Evolutionary conservation across 1,140 invertebrate species (phyloP).

Genomic region (Andrena cerasifolii): DNA sequence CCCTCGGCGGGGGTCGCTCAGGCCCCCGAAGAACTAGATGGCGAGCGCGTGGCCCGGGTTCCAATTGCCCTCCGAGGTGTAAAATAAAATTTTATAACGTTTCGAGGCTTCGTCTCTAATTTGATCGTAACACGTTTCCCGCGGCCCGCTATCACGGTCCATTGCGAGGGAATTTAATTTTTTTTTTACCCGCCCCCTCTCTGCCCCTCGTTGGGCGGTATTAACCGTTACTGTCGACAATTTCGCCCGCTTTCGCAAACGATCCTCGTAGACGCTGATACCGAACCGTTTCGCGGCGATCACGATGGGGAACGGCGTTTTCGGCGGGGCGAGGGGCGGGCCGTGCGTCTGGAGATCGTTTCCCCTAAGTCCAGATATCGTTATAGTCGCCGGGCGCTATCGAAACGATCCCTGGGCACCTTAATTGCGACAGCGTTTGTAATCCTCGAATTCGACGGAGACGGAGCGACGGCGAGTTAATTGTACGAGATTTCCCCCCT

Average conservation of each 20-base stretch:
- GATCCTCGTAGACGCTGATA: conserved; percentile 34
- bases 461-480: not conserved
- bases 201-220: not conserved
- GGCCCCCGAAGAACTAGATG: conserved; percentile 14
- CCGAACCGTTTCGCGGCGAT: conserved; percentile 17
- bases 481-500: not conserved
- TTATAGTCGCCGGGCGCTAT: conserved; percentile 22
- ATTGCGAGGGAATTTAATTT: conserved; percentile 66
- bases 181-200: conserved; percentile 27
- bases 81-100: conserved; percentile 71
- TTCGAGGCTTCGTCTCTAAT: conserved; percentile 68
- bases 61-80: conserved; percentile 59
- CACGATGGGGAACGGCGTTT: conserved; percentile 8
- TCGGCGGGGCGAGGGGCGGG: not conserved
- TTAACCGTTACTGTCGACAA: conserved; percentile 61
- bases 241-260: conserved; percentile 52
- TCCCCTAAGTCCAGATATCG: conserved; percentile 44
- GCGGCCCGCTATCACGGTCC: conserved; percentile 46
- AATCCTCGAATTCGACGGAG: conserved; percentile 30
- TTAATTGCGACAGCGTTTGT: conserved; percentile 38
- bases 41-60: not conserved
- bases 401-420: conserved; percentile 27
- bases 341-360: conserved; percentile 35
- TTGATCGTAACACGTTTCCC: conserved; percentile 66
- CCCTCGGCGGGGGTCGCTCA: not conserved